Evolutionary conservation across 2,797 vertebrate species (phyloP).

Genomic region (Buceros bicornis): DNA sequence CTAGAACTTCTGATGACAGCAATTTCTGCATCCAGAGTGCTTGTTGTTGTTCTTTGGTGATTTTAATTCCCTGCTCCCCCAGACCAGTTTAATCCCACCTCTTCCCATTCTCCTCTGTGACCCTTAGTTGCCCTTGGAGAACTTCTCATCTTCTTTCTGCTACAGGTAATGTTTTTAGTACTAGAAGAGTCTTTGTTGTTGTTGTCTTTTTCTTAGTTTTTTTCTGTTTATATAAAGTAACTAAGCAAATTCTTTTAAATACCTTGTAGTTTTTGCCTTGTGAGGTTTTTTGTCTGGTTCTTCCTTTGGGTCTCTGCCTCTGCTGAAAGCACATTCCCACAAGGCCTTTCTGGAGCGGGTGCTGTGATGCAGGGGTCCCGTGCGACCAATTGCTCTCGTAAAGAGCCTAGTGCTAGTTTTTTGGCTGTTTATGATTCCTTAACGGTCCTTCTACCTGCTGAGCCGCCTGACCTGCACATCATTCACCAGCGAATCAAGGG

Average conservation of each 20-base stretch:
- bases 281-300: accelerated
- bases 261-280: background rate
- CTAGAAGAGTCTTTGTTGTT: background rate
- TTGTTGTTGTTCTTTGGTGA: background rate
- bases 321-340: background rate
- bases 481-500: conserved; percentile 95
- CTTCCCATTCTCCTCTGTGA: background rate
- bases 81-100: background rate
- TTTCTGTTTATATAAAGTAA: background rate
- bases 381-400: accelerated
- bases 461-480: conserved; percentile 87
- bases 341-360: background rate
- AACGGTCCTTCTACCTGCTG: conserved; percentile 73
- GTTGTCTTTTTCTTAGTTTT: accelerated
- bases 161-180: background rate
- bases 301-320: background rate
- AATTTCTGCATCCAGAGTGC: background rate
- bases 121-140: background rate
- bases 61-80: background rate
- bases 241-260: background rate
- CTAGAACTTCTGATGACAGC: background rate
- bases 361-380: accelerated
- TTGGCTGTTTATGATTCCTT: conserved; percentile 62
- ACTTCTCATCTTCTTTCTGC: background rate
- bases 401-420: accelerated